These are phyloP conservation scores for Trichopria drosophilae DNA, from an alignment of 2,888 invertebrate species.

Conservation along the genomic window DNA sequence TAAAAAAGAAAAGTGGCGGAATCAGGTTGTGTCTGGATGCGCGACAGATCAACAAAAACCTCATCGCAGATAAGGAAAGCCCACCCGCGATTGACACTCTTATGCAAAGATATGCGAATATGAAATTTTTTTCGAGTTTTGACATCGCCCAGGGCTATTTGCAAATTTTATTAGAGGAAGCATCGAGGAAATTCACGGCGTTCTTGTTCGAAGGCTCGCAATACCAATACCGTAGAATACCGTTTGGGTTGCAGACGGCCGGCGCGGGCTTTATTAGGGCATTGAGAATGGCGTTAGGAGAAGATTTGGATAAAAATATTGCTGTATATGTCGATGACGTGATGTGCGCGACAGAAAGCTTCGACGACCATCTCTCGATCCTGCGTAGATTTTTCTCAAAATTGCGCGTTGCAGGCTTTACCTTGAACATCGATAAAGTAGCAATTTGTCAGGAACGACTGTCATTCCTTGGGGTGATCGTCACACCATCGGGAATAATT, in stretches of 20 bases:
- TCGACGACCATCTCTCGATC: conserved; percentile 1
- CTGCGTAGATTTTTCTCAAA: neutral
- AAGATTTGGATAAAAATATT: conserved; percentile 1
- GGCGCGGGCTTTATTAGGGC: neutral
- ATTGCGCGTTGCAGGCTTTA: conserved; percentile 7
- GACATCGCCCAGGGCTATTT: too few species aligned
- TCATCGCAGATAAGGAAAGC: conserved; percentile 8
- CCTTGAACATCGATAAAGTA: conserved; percentile 15
- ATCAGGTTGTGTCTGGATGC: conserved; percentile 10
- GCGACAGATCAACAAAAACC: conserved; percentile 9
- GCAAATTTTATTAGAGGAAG: conserved; percentile 10
- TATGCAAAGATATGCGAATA: conserved; percentile 10
- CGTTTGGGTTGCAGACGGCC: conserved; percentile 7
- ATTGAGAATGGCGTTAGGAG: neutral
- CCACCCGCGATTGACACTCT: conserved; percentile 12
- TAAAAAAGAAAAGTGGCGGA: conserved; percentile 5
- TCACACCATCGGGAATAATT: conserved; percentile 2
- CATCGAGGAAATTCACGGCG: conserved; percentile 15
- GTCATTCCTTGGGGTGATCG: conserved; percentile 4
- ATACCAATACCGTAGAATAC: too few species aligned
- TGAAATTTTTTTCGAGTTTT: conserved; percentile 3
- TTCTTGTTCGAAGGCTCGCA: conserved; percentile 15
- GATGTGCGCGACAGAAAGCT: neutral
- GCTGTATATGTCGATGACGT: conserved; percentile 10
- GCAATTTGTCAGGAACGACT: too few species aligned